Conservation (phyloP, 2,113 vertebrate species). For the Balaeniceps rex region DNA sequence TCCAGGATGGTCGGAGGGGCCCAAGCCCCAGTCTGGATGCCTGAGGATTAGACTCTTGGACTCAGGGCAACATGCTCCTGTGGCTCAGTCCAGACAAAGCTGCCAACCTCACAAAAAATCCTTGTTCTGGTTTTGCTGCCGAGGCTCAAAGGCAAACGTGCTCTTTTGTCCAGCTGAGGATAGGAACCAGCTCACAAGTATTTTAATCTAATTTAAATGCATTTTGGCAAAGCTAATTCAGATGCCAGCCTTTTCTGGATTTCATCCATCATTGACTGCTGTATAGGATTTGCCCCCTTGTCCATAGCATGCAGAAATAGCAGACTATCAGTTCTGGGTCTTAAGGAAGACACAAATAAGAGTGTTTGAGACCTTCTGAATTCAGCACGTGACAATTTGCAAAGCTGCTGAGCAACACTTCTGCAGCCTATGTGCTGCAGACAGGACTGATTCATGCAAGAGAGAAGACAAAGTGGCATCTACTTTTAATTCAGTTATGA, state of each 20-base stretch:
- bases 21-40: neutral
- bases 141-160: neutral
- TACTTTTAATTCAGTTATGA: neutral
- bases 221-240: neutral
- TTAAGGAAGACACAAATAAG: neutral
- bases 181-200: neutral
- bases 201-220: neutral
- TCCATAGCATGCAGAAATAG: neutral
- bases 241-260: neutral
- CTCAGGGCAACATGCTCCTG: neutral
- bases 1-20: neutral
- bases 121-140: neutral
- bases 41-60: neutral
- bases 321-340: neutral
- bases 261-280: neutral
- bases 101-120: neutral
- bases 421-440: neutral
- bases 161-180: neutral
- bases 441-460: neutral
- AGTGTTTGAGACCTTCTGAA: neutral
- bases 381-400: neutral
- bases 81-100: neutral
- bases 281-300: neutral
- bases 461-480: neutral
- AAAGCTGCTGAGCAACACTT: neutral